Percentiles rank a stretch among this genome's conserved stretches.
These are phyloP conservation scores for Anhinga anhinga DNA, from an alignment of 2,113 vertebrate genomes.

Conservation along the genomic window DNA sequence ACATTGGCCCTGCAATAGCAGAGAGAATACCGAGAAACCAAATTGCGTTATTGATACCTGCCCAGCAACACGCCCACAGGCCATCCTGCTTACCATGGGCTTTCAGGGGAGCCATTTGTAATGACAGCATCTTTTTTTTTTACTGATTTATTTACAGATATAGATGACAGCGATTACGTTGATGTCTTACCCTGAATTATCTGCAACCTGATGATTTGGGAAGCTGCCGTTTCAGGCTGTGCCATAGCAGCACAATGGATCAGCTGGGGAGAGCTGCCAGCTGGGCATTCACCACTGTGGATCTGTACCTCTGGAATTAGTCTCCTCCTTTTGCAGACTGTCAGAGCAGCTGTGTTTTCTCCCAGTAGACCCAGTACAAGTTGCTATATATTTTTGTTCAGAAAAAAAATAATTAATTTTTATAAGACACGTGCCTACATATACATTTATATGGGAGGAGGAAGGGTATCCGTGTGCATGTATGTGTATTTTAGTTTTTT, in stretches of 20 bases:
- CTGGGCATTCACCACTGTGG: too few relatives aligned
- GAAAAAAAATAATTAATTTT: background rate
- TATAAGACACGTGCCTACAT: background rate
- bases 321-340: background rate
- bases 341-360: background rate
- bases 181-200: background rate
- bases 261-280: background rate
- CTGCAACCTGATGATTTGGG: background rate
- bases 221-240: background rate
- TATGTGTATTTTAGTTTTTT: background rate
- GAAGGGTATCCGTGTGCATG: background rate
- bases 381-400: background rate
- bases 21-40: background rate
- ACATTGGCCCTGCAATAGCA: rapidly evolving
- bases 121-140: background rate
- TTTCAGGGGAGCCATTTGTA: background rate
- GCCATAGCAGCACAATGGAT: rapidly evolving
- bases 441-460: too few relatives aligned
- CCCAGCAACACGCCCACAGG: background rate
- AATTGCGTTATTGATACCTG: background rate
- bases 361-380: background rate
- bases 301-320: background rate
- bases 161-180: background rate
- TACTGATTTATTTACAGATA: background rate
- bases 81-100: rapidly evolving